Percentiles rank a stretch among this genome's conserved stretches.
These are phyloP conservation scores for Eutolmus rufibarbis DNA, from an alignment of 2,888 invertebrate genomes.

Conservation along the genomic window DNA sequence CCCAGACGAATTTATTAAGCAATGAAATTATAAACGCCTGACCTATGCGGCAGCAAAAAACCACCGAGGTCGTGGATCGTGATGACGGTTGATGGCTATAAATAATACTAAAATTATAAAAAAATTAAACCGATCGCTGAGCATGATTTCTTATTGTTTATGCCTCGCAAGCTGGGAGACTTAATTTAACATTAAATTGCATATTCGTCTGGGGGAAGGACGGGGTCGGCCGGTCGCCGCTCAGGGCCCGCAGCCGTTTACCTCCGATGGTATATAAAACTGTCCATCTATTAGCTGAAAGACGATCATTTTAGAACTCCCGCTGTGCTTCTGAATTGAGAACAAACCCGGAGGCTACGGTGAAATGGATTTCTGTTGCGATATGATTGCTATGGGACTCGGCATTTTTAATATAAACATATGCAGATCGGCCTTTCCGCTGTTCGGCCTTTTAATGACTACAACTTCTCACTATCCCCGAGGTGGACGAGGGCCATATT, in stretches of 20 bases:
- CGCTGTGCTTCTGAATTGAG: constrained; percentile 78
- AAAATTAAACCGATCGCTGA: constrained; percentile 1
- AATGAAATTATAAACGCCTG: constrained; percentile 34
- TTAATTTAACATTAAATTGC: constrained; percentile 40
- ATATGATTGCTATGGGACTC: constrained; percentile 7
- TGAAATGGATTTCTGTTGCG: constrained; percentile 62
- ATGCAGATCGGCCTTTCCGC: constrained; percentile 39
- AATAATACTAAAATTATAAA: constrained; percentile 37
- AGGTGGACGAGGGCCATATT: constrained; percentile 30
- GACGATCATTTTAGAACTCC: constrained; percentile 66
- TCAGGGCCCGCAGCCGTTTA: constrained; percentile 19
- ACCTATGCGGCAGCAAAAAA: constrained; percentile 12
- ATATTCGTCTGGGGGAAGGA: constrained; percentile 20
- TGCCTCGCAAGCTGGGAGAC: constrained; percentile 33
- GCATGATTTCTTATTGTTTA: constrained; percentile 39
- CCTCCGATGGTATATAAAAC: constrained; percentile 47
- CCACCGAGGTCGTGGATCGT: constrained; percentile 26
- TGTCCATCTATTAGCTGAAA: constrained; percentile 55
- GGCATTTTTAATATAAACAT: constrained; percentile 37
- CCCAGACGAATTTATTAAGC: constrained; percentile 37
- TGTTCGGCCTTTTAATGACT: constrained; percentile 33
- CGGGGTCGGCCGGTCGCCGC: background rate
- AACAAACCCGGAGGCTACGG: constrained; percentile 75
- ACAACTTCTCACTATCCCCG: constrained; percentile 37
- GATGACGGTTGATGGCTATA: constrained; percentile 36